Evolutionary conservation across 2,113 vertebrate genomes (phyloP), one percentile per base, ranked within the genome.

Genomic region (Mirounga angustirostris): DNA sequence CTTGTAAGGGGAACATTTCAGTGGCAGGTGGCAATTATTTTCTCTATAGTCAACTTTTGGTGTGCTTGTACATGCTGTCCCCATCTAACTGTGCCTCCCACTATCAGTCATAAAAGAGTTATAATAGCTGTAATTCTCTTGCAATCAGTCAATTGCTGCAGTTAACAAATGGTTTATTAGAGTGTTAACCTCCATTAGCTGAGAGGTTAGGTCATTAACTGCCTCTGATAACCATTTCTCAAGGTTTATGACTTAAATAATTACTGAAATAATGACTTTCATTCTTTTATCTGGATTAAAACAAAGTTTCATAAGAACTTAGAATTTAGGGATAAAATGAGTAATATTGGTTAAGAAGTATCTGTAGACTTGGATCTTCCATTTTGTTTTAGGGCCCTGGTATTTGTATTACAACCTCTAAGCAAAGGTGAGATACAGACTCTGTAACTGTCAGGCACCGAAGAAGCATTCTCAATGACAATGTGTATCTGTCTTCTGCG

Each of bases 141-240:
- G 83, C 52, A 98, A 40, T 91, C 98, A 95, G 85, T 97, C 98
- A 97, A 95, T 98, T 98, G 92, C 92, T 96, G 76, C 86, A 91
- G 82, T 98, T 98, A 98, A 97, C 97, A 97, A 98, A 97, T 98
- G 95, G 95, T 97, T 98, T 98, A 98, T 98, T 98, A 97, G 78
- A 92, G 65, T 97, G 95, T 98, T 98, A 98, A 98, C 97, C 96
- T 98, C 95, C 89, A 97, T 97, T 98, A 98, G 97, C 91, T 61
- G 50, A 96, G 58, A 97, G 73, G 91, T 86, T 96, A 97, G 73
- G 94, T 86, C 98, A 94, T 98, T 98, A 98, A 97, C 80, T 98
- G 95, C 93, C 43, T 88, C 56, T 97, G 94, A 96, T 92, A 98
- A 98, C 58, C 81, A 98, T 98, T 98, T 98, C 97, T 98, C 97